Evolutionary conservation across 1,140 invertebrate species (phyloP).

Genomic region (Hormaphis cornu): DNA sequence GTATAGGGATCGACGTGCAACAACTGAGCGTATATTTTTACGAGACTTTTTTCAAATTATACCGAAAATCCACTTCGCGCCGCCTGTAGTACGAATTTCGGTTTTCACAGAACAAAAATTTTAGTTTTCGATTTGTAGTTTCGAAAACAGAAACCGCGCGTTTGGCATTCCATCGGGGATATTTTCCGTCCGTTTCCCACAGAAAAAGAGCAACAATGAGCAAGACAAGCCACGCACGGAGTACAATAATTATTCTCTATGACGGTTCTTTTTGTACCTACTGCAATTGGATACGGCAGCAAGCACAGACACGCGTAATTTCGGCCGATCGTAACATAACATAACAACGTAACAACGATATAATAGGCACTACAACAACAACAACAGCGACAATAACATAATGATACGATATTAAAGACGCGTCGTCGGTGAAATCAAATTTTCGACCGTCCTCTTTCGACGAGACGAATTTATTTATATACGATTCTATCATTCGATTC

Average conservation of each 20-base stretch:
- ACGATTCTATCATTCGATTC: too few relatives aligned
- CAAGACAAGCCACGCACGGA: too few relatives aligned
- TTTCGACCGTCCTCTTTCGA: too few relatives aligned
- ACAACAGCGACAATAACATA: background rate
- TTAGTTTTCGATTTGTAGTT: background rate
- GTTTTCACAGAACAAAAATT: background rate
- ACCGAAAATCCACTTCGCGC: too few relatives aligned
- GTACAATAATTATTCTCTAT: constrained; percentile 3
- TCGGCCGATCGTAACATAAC: constrained; percentile 3
- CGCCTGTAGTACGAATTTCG: too few relatives aligned
- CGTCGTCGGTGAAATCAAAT: background rate
- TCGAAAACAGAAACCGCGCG: background rate
- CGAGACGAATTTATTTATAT: too few relatives aligned
- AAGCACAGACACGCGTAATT: constrained; percentile 15
- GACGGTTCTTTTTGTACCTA: background rate
- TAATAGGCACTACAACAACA: background rate
- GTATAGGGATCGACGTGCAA: too few relatives aligned
- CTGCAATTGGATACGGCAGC: constrained; percentile 13
- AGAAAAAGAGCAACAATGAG: constrained; percentile 26
- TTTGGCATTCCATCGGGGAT: background rate
- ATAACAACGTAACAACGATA: background rate
- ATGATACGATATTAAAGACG: background rate
- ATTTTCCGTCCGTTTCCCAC: constrained; percentile 26
- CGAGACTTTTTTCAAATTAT: too few relatives aligned
- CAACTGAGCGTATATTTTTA: too few relatives aligned